Percentiles rank a stretch among this genome's conserved stretches.
phyloP scores from a whole-genome alignment of 2,888 invertebrate species.

The Caenorhabditis sp. region DNA sequence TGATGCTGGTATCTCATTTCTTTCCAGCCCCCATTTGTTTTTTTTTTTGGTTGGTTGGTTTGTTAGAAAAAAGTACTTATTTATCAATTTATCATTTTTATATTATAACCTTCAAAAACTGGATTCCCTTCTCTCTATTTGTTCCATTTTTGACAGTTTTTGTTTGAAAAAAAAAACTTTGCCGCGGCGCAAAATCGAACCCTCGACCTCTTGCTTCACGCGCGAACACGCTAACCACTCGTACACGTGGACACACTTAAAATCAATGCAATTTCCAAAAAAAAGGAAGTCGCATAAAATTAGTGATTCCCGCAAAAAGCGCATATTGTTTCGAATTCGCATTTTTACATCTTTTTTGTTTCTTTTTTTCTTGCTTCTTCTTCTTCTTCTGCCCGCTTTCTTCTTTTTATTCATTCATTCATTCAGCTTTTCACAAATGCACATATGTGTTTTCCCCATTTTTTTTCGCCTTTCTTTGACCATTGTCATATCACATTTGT shows the following conservation, averaged over 20 bases:
- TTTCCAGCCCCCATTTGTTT: no score
- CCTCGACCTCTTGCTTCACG: no score
- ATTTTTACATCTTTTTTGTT: background rate
- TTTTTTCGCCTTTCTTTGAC: background rate
- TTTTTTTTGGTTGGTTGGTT: no score
- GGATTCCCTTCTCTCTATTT: background rate
- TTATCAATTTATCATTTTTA: background rate
- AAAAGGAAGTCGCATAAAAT: background rate
- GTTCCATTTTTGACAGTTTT: no score
- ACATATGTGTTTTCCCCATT: slow-evolving; percentile 1
- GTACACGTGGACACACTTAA: no score
- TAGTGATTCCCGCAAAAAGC: background rate
- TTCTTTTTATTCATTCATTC: background rate
- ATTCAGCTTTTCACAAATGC: slow-evolving; percentile 1
- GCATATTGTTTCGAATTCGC: background rate
- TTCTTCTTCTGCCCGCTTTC: no score
- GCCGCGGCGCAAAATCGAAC: no score
- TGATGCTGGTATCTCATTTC: no score
- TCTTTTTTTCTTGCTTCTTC: background rate
- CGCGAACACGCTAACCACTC: no score
- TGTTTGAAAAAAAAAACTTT: no score
- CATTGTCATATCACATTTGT: background rate
- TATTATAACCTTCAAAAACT: background rate
- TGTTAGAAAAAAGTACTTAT: background rate
- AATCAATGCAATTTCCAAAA: background rate